Base-by-base conservation (phyloP, 2,113 vertebrate genomes). In the Opisthocomus hoazin region DNA sequence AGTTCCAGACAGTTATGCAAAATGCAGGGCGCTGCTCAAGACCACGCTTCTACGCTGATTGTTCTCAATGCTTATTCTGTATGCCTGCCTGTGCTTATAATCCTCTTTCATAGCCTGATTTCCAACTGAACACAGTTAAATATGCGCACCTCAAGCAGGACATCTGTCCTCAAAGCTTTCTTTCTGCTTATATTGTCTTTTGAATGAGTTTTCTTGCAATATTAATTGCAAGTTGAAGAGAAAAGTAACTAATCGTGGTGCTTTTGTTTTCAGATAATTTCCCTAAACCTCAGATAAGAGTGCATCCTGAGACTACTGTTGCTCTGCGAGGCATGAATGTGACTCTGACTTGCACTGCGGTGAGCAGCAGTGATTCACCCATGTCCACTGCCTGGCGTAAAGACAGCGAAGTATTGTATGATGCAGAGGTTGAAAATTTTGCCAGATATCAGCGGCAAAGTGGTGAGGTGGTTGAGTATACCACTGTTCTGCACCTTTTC, bases 341-440 rank as follows among this genome's bases (percentile, higher is more conserved):
- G 93, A 98, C 98, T 8, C 94, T 98, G 65, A 98, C 63, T 0
- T 98, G 98, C 88, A 90, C 60, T 8, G 98, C 98, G 2, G 98
- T 97, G 77, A 98, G 98, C 96, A 98, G 98, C 96, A 98, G 98
- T 8, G 98, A 98, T 9, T 98, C 98, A 0, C 98, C 98, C 60
- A 98, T 98, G 98, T 98, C 98, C 17, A 93, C 98, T 0, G 84
- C 98, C 51, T 98, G 98, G 98, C 97, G 98, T 54, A 98, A 98
- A 23, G 98, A 98, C 94, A 97, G 96, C 4, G 98, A 98, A 65
- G 75, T 98, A 17, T 36, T 98, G 26, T 98, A 97, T 19, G 98
- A 98, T 15, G 96, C 97, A 7, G 98, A 98, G 29, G 74, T 98
- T 7, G 97, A 98, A 93, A 98, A 98, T 46, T 98, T 98, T 87